These are phyloP conservation scores for Salvator merianae DNA, from an alignment of 2,113 vertebrate species.

Conservation along the genomic window DNA sequence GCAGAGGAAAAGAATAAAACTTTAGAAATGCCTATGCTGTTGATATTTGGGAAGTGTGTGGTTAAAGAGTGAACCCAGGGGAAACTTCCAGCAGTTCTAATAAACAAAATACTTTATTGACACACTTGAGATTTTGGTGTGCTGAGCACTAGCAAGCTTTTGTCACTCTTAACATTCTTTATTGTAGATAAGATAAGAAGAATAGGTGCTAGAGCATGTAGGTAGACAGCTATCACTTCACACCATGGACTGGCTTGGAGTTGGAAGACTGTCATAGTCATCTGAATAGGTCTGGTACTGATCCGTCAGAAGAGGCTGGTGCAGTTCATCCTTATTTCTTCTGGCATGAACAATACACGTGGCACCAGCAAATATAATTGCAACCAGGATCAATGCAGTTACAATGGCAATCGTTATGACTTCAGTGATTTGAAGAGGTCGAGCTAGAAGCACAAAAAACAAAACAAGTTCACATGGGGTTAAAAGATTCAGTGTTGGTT, in stretches of 20 bases:
- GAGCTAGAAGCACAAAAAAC: conserved; percentile 67
- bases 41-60: too few species aligned
- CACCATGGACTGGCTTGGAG: conserved; percentile 85
- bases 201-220: conserved; percentile 13
- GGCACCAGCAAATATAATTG: conserved; percentile 80
- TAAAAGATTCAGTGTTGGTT: neutral
- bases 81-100: neutral
- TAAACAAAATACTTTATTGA: conserved; percentile 1
- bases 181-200: conserved; percentile 51
- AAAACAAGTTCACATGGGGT: neutral
- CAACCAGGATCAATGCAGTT: conserved; percentile 82
- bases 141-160: neutral
- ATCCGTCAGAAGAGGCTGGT: conserved; percentile 89
- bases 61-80: neutral
- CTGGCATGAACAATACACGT: conserved; percentile 79
- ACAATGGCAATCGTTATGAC: conserved; percentile 89
- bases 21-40: neutral
- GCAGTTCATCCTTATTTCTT: conserved; percentile 78
- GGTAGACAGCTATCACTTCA: conserved; percentile 57
- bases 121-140: neutral
- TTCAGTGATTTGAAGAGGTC: conserved; percentile 82
- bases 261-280: conserved; percentile 78
- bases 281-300: conserved; percentile 92
- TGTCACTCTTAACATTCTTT: conserved; percentile 56
- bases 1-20: neutral